A percentile compares a stretch with the other conserved stretches of the same genome.
Evolutionary conservation across 92 coral and sea anemone species (phyloP).

Genomic region (Phenganax stokvisi): DNA sequence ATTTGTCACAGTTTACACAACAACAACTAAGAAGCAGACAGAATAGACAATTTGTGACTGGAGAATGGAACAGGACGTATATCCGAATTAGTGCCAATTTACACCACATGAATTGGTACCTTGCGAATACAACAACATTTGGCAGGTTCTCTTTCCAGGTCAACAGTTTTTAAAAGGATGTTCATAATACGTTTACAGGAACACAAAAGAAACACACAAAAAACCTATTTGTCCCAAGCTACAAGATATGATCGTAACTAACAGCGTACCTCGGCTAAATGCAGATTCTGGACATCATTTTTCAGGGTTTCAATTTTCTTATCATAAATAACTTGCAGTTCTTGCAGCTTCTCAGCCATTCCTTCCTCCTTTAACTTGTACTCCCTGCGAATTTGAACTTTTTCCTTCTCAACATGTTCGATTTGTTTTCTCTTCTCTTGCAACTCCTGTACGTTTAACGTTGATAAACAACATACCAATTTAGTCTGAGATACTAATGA

Average conservation of each 20-base stretch:
- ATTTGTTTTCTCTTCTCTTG: slow-evolving; percentile 76
- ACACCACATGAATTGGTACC: too few relatives aligned
- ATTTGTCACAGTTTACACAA: too few relatives aligned
- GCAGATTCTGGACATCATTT: slow-evolving; percentile 80
- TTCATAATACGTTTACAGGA: too few relatives aligned
- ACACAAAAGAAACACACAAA: background rate
- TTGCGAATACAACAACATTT: too few relatives aligned
- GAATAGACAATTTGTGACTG: too few relatives aligned
- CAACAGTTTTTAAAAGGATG: too few relatives aligned
- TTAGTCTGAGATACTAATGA: too few relatives aligned
- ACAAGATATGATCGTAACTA: background rate
- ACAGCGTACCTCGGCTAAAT: slow-evolving; percentile 68
- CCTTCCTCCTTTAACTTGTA: slow-evolving; percentile 75
- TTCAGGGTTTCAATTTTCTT: slow-evolving; percentile 63
- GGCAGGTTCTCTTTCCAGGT: too few relatives aligned
- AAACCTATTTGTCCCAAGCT: background rate
- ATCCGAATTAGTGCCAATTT: too few relatives aligned
- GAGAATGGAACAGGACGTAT: too few relatives aligned
- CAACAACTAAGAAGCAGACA: too few relatives aligned
- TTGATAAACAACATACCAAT: too few relatives aligned
- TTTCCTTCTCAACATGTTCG: slow-evolving; percentile 77
- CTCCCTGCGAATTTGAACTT: slow-evolving; percentile 67
- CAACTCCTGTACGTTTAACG: slow-evolving; percentile 53
- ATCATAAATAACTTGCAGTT: slow-evolving; percentile 73
- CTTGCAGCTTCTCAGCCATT: slow-evolving; percentile 76